Percentiles rank a stretch among this genome's conserved stretches.
Evolutionary conservation across 2,888 invertebrate species (phyloP).

Genomic region (Rhopalosiphum nymphaeae): DNA sequence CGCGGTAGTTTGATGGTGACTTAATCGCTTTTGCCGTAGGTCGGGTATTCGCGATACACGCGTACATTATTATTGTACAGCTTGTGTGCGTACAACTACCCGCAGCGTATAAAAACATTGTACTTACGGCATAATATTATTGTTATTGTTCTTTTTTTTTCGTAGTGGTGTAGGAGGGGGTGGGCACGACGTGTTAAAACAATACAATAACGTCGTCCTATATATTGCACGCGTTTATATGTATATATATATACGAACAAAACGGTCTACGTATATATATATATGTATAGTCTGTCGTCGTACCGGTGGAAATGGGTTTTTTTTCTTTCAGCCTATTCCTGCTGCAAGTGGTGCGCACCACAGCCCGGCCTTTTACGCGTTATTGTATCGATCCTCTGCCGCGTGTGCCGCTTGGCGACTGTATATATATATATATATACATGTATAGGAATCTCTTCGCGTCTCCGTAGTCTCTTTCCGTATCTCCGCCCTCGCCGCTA

Average conservation of each 20-base stretch:
- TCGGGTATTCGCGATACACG: neutral
- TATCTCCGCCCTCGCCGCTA: neutral
- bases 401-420: conserved; percentile 50
- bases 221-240: neutral
- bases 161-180: rapidly evolving
- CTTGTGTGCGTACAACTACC: neutral
- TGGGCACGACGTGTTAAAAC: neutral
- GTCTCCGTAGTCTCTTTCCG: neutral
- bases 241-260: neutral
- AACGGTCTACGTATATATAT: neutral
- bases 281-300: neutral
- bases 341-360: conserved; percentile 37
- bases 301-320: conserved; percentile 23
- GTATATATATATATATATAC: neutral
- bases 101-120: neutral
- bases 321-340: conserved; percentile 13
- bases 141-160: neutral
- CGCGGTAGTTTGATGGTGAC: neutral
- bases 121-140: neutral
- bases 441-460: conserved; percentile 39
- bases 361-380: conserved; percentile 19
- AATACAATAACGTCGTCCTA: neutral
- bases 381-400: conserved; percentile 54
- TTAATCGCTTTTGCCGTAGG: neutral
- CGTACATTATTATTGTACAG: neutral